Percentiles rank a stretch among this genome's conserved stretches.
phyloP scores from a whole-genome alignment of 1,140 invertebrate species.

The Drosophila murphyi region DNA sequence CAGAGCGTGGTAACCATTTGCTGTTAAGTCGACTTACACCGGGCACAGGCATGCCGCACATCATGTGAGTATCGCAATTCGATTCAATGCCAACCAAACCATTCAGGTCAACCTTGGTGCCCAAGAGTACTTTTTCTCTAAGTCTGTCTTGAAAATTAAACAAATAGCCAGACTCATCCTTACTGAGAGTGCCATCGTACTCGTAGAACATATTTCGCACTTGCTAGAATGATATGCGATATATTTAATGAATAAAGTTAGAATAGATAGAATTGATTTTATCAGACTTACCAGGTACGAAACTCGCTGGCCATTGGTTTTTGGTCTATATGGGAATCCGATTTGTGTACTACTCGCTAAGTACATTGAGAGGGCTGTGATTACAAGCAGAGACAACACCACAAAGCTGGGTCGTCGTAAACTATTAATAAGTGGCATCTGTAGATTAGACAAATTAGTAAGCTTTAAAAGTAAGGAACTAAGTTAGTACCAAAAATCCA shows the following conservation, averaged over 20 bases:
- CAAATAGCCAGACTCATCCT: conserved; percentile 88
- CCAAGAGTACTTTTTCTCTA: conserved; percentile 86
- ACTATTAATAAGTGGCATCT: conserved; percentile 72
- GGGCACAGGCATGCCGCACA: conserved; percentile 90
- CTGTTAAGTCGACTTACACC: conserved; percentile 85
- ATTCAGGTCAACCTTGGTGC: conserved; percentile 71
- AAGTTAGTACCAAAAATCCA: conserved; percentile 63
- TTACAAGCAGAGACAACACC: conserved; percentile 81
- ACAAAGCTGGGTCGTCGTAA: conserved; percentile 67
- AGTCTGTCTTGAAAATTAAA: conserved; percentile 90
- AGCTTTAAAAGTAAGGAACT: conserved; percentile 20
- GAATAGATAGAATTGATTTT: too few relatives aligned
- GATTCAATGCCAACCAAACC: conserved; percentile 86
- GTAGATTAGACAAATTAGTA: not conserved
- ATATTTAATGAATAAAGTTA: not conserved
- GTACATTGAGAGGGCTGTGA: conserved; percentile 85
- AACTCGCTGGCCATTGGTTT: conserved; percentile 88
- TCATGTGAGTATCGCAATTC: conserved; percentile 88
- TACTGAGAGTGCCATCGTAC: conserved; percentile 85
- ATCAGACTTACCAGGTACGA: conserved; percentile 87
- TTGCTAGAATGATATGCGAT: conserved; percentile 84
- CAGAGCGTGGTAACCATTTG: conserved; percentile 55
- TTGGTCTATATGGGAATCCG: conserved; percentile 91
- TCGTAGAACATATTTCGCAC: conserved; percentile 87
- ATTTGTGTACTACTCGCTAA: conserved; percentile 88